Evolutionary conservation across 2,888 invertebrate genomes (phyloP).

Genomic region (Nasonia oneida): DNA sequence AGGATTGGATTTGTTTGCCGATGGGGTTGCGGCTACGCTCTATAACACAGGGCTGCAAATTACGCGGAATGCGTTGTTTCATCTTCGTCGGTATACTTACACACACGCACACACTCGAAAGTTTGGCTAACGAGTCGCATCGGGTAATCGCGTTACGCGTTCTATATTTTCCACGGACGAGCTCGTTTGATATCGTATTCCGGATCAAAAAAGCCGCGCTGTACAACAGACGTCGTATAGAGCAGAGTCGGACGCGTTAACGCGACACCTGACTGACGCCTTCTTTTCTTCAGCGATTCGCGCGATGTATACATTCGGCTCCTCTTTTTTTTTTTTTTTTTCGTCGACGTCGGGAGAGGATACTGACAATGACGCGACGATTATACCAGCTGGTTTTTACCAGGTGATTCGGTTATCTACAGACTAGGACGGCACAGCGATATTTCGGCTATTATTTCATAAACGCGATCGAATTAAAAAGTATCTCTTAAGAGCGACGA

Average conservation of each 20-base stretch:
- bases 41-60: too few species aligned
- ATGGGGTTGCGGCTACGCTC: too few species aligned
- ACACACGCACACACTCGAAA: too few species aligned
- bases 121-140: too few species aligned
- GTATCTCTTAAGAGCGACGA: too few species aligned
- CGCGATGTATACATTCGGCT: neutral
- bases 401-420: neutral
- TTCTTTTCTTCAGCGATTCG: constrained; percentile 45
- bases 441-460: neutral
- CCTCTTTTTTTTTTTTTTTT: constrained; percentile 8
- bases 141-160: too few species aligned
- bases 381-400: constrained; percentile 18
- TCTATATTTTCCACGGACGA: neutral
- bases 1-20: neutral
- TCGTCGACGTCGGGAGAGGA: constrained; percentile 13
- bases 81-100: neutral
- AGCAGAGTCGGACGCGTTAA: constrained; percentile 45
- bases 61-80: neutral
- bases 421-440: neutral
- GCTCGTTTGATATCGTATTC: constrained; percentile 2
- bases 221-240: constrained; percentile 22
- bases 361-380: constrained; percentile 50
- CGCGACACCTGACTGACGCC: constrained; percentile 58
- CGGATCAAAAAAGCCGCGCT: neutral
- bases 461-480: too few species aligned